Evolutionary conservation across 2,888 invertebrate species (phyloP).

Genomic region (Incurvaria masculella): DNA sequence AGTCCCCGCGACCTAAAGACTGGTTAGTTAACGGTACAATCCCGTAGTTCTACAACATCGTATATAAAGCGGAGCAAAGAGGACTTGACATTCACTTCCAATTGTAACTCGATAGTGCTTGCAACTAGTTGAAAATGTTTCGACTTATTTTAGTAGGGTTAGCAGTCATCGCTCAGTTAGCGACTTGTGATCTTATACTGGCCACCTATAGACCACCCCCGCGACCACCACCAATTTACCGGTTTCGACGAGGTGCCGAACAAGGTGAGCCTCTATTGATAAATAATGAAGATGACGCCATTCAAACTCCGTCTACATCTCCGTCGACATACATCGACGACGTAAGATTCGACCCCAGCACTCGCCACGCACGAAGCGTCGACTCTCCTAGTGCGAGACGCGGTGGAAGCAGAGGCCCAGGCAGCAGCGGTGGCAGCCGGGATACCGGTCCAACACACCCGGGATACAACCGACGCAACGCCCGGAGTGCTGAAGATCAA

Average conservation of each 20-base stretch:
- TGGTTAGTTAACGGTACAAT: too few relatives aligned
- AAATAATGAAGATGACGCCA: constrained; percentile 17
- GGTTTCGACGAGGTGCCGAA: not conserved
- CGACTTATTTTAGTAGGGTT: not conserved
- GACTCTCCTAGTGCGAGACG: constrained; percentile 24
- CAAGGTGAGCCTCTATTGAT: constrained; percentile 18
- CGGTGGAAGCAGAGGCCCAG: constrained; percentile 20
- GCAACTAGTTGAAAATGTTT: not conserved
- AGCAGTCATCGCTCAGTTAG: not conserved
- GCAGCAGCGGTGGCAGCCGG: constrained; percentile 19
- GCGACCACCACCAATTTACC: not conserved
- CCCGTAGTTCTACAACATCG: too few relatives aligned
- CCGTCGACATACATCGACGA: constrained; percentile 22
- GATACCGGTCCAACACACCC: constrained; percentile 27
- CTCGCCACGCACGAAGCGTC: constrained; percentile 22
- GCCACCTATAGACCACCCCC: not conserved
- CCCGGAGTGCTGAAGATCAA: constrained; percentile 5
- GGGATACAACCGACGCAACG: constrained; percentile 22
- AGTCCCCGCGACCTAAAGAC: too few relatives aligned
- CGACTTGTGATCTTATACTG: not conserved
- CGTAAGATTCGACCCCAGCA: constrained; percentile 18
- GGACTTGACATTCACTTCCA: too few relatives aligned
- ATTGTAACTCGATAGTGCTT: too few relatives aligned
- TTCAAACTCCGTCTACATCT: constrained; percentile 16
- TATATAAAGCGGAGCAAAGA: too few relatives aligned